Base-by-base conservation (phyloP, 2,113 vertebrate species). In the Trematocara macrostoma region DNA sequence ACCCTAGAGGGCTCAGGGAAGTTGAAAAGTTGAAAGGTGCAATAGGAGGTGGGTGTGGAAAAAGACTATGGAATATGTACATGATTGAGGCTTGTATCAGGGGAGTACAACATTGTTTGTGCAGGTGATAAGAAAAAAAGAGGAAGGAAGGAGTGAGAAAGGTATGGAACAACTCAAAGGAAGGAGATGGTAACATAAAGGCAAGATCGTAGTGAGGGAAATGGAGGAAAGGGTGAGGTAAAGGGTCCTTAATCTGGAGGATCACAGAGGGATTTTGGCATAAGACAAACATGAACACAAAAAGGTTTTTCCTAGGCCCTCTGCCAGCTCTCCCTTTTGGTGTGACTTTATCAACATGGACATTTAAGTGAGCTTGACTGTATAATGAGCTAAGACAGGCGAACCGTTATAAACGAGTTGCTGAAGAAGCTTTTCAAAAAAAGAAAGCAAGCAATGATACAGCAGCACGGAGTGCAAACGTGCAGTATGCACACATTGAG, bases 1-100 rank as follows among this genome's bases (percentile, higher is more conserved):
- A 85, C 6, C 78, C n/a, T 23, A 35, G 5, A 14, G 38, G 81
- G 40, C 78, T 83, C 38, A 74, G 35, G 8, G 20, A 79, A 87
- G 89, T 87, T 89, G 20, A 89, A 80, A 67, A 84, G 88, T 84
- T 90, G 88, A 93, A 38, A 83, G 83, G 79, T 5, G 29, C 55
- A 74, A 82, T 8, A 11, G 11, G 47, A 9, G 9, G 3, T 57
- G 38, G 26, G 29, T 31, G 42, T 40, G 45, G 40, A 69, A 52
- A 42, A 45, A 11, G 69, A 84, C 6, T 59, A 51, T 55, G 31
- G 74, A 53, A 29, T 15, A 52, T 67, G 34, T 56, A 56, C 67
- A 11, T 55, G 61, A 88, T 85, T 67, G 7, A 87, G 34, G 35
- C 35, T 67, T 67, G 69, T 61, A 80, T 84, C 20, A 53, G 45